A percentile compares a stretch with the other conserved stretches of the same genome.
phyloP scores from a whole-genome alignment of 2,888 invertebrate species.

The Parelbella ahira region DNA sequence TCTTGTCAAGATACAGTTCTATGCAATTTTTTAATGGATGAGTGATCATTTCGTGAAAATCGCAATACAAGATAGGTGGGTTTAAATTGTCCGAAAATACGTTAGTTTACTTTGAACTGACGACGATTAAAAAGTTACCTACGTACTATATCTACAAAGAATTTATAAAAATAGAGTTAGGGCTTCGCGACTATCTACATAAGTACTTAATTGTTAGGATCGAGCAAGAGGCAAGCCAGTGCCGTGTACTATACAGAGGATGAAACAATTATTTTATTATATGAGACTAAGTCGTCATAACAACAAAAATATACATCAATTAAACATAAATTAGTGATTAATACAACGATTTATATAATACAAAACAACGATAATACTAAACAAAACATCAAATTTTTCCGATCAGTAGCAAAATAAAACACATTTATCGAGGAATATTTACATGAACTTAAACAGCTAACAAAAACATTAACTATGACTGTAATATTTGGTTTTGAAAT shows the following conservation, averaged over 20 bases:
- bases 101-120: conserved; percentile 18
- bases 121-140: conserved; percentile 21
- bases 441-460: conserved; percentile 73
- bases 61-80: conserved; percentile 29
- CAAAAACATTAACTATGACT: conserved; percentile 74
- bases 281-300: conserved; percentile 58
- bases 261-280: conserved; percentile 42
- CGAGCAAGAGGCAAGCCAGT: conserved; percentile 53
- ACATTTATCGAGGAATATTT: conserved; percentile 61
- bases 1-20: too few relatives aligned
- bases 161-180: conserved; percentile 24
- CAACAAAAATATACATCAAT: conserved; percentile 71
- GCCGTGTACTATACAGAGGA: conserved; percentile 41
- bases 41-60: too few relatives aligned
- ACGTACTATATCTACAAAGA: conserved; percentile 27
- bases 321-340: conserved; percentile 66
- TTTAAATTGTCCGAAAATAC: conserved; percentile 31
- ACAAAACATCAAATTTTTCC: conserved; percentile 53
- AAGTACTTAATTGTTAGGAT: conserved; percentile 36
- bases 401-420: conserved; percentile 62
- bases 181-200: conserved; percentile 31
- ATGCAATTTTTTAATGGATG: too few relatives aligned
- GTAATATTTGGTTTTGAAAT: conserved; percentile 80
- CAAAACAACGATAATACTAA: conserved; percentile 77
- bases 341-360: conserved; percentile 71